These are phyloP conservation scores for Athrips mouffetella DNA, from an alignment of 2,888 invertebrate genomes.

Conservation along the genomic window DNA sequence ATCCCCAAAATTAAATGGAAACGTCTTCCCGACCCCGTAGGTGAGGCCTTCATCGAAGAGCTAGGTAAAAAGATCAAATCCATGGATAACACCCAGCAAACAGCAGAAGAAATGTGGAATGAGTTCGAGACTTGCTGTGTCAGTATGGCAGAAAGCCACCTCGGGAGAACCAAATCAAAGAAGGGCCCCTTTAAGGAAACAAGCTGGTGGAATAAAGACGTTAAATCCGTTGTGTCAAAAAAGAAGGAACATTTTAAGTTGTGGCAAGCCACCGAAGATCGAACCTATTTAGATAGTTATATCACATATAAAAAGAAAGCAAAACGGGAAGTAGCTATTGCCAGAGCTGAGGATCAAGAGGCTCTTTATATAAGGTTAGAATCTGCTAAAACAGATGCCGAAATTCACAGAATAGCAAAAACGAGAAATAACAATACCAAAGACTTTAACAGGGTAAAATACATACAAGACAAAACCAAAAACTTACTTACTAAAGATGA, in stretches of 20 bases:
- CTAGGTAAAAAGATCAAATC: background rate
- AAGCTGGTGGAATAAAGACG: slow-evolving; percentile 16
- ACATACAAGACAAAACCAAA: slow-evolving; percentile 16
- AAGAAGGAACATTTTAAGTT: slow-evolving; percentile 20
- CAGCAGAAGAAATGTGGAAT: slow-evolving; percentile 12
- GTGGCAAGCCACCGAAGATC: slow-evolving; percentile 19
- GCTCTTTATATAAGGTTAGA: slow-evolving; percentile 18
- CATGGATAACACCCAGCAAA: no score
- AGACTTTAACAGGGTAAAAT: slow-evolving; percentile 13
- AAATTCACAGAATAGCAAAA: slow-evolving; percentile 20
- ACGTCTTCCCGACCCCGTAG: background rate
- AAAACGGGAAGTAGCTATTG: slow-evolving; percentile 16
- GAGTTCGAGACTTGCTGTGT: background rate
- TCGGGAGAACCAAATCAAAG: slow-evolving; percentile 11
- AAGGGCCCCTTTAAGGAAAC: slow-evolving; percentile 12
- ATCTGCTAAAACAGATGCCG: slow-evolving; percentile 14
- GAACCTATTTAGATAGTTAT: slow-evolving; percentile 14
- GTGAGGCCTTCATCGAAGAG: background rate
- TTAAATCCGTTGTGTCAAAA: slow-evolving; percentile 8
- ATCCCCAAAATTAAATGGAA: background rate
- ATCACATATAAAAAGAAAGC: slow-evolving; percentile 15
- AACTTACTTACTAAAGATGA: slow-evolving; percentile 15
- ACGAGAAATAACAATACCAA: background rate
- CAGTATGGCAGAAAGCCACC: background rate
- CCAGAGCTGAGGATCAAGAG: slow-evolving; percentile 12